Percentiles rank a stretch among this genome's conserved stretches.
phyloP scores from a whole-genome alignment of 1,140 invertebrate species.

The Mycetomoellerius zeteki region DNA sequence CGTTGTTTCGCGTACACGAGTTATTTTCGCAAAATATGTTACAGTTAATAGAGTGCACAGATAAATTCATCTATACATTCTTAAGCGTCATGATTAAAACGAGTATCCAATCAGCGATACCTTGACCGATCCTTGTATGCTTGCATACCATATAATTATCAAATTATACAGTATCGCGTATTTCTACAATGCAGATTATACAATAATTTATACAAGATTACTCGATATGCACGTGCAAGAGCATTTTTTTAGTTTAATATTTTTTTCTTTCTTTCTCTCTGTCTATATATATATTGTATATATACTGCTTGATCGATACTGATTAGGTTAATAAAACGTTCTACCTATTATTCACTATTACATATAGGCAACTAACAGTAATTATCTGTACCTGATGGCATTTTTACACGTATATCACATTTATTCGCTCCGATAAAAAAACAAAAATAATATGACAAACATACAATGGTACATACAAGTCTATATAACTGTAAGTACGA shows the following conservation, averaged over 20 bases:
- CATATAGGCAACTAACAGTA: slow-evolving; percentile 77
- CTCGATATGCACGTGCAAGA: slow-evolving; percentile 81
- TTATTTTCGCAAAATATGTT: slow-evolving; percentile 9
- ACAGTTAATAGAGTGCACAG: background rate
- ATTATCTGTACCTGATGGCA: slow-evolving; percentile 76
- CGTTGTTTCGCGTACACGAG: slow-evolving; percentile 24
- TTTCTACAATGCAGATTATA: slow-evolving; percentile 56
- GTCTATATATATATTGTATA: background rate
- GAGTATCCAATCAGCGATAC: slow-evolving; percentile 44
- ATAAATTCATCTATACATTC: slow-evolving; percentile 28
- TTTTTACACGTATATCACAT: slow-evolving; percentile 64
- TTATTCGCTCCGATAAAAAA: slow-evolving; percentile 60
- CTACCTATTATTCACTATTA: slow-evolving; percentile 79
- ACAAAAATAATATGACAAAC: slow-evolving; percentile 63
- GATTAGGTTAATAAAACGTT: slow-evolving; percentile 83
- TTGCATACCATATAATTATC: slow-evolving; percentile 16
- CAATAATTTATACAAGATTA: slow-evolving; percentile 68
- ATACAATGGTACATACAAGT: slow-evolving; percentile 53
- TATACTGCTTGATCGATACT: slow-evolving; percentile 86
- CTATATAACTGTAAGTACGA: slow-evolving; percentile 67
- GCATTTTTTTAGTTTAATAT: slow-evolving; percentile 75
- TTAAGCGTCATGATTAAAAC: slow-evolving; percentile 39
- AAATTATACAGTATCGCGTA: slow-evolving; percentile 63
- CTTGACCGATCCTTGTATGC: slow-evolving; percentile 72
- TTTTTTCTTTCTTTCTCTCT: slow-evolving; percentile 61